phyloP scores from a whole-genome alignment of 2,888 invertebrate species.

The Choreutis nemorana region DNA sequence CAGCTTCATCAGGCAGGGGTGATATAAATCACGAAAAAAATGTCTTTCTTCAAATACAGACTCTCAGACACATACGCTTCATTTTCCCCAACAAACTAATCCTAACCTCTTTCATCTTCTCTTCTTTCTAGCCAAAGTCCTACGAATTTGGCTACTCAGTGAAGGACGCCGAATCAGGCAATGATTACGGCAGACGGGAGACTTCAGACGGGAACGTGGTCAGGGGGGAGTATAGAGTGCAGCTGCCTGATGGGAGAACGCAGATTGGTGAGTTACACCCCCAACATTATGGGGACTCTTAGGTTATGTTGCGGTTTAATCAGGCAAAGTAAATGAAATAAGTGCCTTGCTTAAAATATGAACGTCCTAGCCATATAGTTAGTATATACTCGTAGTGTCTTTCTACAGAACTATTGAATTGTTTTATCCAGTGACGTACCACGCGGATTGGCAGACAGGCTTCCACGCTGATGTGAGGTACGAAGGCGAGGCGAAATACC shows the following conservation, averaged over 20 bases:
- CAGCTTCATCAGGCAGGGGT: too few relatives aligned
- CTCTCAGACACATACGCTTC: too few relatives aligned
- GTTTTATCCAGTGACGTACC: constrained; percentile 70
- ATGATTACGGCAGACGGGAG: constrained; percentile 76
- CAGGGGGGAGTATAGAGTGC: constrained; percentile 72
- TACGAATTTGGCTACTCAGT: constrained; percentile 84
- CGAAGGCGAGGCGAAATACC: constrained; percentile 74
- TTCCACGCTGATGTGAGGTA: constrained; percentile 82
- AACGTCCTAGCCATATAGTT: too few relatives aligned
- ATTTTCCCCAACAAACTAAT: too few relatives aligned
- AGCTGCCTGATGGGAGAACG: constrained; percentile 70
- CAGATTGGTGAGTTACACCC: constrained; percentile 63
- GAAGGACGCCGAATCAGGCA: constrained; percentile 77
- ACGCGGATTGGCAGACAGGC: constrained; percentile 81
- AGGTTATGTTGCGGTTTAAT: background rate
- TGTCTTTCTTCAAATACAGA: too few relatives aligned
- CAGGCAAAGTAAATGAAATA: background rate
- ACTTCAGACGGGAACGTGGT: constrained; percentile 77
- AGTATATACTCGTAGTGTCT: too few relatives aligned
- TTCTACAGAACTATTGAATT: background rate
- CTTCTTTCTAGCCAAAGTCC: constrained; percentile 69
- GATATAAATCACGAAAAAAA: too few relatives aligned
- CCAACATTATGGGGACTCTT: background rate
- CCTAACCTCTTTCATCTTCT: too few relatives aligned
- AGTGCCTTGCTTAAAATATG: background rate